phyloP scores from a whole-genome alignment of 1,140 invertebrate genomes.

The Drosophila truncata region DNA sequence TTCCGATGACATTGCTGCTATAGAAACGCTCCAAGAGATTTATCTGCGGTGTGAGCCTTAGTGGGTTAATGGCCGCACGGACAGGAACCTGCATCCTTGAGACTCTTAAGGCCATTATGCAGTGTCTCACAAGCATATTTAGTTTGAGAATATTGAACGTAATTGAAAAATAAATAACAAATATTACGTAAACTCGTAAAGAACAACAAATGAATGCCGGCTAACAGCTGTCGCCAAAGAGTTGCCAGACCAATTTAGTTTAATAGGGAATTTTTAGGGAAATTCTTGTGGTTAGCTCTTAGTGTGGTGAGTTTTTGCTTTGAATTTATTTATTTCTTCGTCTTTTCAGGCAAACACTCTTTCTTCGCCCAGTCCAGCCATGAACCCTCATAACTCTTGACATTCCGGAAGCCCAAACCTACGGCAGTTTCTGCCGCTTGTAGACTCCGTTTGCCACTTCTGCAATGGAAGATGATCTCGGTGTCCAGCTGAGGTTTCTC shows the following conservation, averaged over 20 bases:
- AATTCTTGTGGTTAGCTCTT: background rate
- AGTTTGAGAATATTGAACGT: background rate
- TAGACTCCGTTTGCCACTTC: slow-evolving; percentile 87
- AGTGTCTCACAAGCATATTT: slow-evolving; percentile 45
- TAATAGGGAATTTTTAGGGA: background rate
- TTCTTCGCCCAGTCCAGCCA: slow-evolving; percentile 86
- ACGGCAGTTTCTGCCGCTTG: slow-evolving; percentile 87
- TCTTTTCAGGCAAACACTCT: slow-evolving; percentile 85
- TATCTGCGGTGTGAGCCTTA: background rate
- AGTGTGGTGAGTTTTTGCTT: background rate
- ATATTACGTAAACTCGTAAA: slow-evolving; percentile 54
- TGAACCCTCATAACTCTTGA: slow-evolving; percentile 78
- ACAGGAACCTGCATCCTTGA: background rate
- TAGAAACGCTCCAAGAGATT: slow-evolving; percentile 16
- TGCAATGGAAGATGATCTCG: slow-evolving; percentile 88
- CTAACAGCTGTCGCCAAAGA: slow-evolving; percentile 44
- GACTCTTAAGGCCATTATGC: slow-evolving; percentile 16
- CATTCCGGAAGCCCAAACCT: slow-evolving; percentile 87
- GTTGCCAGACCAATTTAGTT: slow-evolving; percentile 34
- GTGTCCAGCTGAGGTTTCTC: slow-evolving; percentile 86
- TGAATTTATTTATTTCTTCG: background rate
- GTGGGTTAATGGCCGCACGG: background rate
- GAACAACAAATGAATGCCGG: slow-evolving; percentile 36
- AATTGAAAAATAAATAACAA: slow-evolving; percentile 31
- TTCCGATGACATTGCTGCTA: slow-evolving; percentile 51